A percentile compares a stretch with the other conserved stretches of the same genome.
Conservation (phyloP, 1,140 invertebrate species). For the Chymomyza costata region DNA sequence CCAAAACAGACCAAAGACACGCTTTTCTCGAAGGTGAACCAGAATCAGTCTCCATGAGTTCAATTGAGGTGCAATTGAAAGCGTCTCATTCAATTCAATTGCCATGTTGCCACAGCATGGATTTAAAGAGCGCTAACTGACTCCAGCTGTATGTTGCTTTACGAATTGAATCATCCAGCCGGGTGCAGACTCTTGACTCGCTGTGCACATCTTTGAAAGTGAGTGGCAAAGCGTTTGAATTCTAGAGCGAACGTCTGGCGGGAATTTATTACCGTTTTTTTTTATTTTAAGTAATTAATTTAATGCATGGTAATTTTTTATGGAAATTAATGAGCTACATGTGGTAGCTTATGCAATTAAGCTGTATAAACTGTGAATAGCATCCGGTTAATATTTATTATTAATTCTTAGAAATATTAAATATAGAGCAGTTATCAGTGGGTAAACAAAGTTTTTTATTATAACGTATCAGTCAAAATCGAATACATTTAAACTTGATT, state of each 20-base stretch:
- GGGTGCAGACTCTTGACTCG: too few relatives aligned
- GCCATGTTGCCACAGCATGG: conserved; percentile 5
- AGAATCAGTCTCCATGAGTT: conserved; percentile 40
- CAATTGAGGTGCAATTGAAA: conserved; percentile 19
- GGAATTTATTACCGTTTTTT: conserved; percentile 58
- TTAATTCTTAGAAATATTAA: too few relatives aligned
- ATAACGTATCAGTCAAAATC: too few relatives aligned
- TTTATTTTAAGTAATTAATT: conserved; percentile 64
- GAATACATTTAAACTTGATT: too few relatives aligned
- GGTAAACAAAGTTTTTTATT: too few relatives aligned
- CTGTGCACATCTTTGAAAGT: conserved; percentile 63
- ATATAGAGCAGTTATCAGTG: too few relatives aligned
- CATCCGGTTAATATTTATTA: too few relatives aligned
- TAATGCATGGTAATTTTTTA: conserved; percentile 56
- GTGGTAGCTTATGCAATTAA: conserved; percentile 13
- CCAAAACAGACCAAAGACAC: neutral
- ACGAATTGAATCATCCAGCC: too few relatives aligned
- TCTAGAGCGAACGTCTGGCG: conserved; percentile 56
- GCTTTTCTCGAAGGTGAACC: conserved; percentile 67
- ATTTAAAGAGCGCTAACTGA: conserved; percentile 47
- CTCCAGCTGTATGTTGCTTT: conserved; percentile 5
- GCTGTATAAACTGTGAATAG: conserved; percentile 10
- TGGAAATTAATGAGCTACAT: conserved; percentile 18
- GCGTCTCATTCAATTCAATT: conserved; percentile 9
- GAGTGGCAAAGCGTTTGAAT: conserved; percentile 50